phyloP scores from a whole-genome alignment of 2,113 vertebrate species.

The Oreotrochilus melanogaster region DNA sequence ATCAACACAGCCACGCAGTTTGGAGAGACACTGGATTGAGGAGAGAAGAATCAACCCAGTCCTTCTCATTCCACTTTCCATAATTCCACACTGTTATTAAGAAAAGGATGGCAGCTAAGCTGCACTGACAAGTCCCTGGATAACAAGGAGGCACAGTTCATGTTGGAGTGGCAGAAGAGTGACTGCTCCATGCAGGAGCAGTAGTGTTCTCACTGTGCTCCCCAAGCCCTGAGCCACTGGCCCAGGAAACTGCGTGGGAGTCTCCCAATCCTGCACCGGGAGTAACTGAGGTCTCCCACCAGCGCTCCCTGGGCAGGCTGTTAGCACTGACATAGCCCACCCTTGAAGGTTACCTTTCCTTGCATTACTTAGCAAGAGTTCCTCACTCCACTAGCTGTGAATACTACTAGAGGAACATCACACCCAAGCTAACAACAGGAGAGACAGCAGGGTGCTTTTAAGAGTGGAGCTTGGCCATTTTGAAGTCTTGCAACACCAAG shows the following conservation, averaged over 20 bases:
- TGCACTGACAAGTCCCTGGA: too few relatives aligned
- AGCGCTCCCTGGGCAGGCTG: too few relatives aligned
- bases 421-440: not conserved
- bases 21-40: not conserved
- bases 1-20: fast-evolving
- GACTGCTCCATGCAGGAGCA: fast-evolving
- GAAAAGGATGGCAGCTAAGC: not conserved
- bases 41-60: fast-evolving
- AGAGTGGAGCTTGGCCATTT: not conserved
- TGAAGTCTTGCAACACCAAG: not conserved
- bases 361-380: too few relatives aligned
- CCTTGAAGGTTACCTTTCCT: not conserved
- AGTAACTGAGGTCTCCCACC: not conserved
- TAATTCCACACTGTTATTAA: fast-evolving
- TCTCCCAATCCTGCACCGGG: fast-evolving
- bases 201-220: fast-evolving
- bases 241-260: fast-evolving
- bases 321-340: not conserved
- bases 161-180: not conserved
- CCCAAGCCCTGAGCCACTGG: not conserved
- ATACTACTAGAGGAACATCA: not conserved
- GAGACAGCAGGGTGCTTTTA: fast-evolving
- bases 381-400: not conserved
- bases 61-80: not conserved
- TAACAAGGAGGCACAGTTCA: not conserved